These are phyloP conservation scores for Phataginus tetradactyla DNA, from an alignment of 2,797 vertebrate species.

Conservation along the genomic window DNA sequence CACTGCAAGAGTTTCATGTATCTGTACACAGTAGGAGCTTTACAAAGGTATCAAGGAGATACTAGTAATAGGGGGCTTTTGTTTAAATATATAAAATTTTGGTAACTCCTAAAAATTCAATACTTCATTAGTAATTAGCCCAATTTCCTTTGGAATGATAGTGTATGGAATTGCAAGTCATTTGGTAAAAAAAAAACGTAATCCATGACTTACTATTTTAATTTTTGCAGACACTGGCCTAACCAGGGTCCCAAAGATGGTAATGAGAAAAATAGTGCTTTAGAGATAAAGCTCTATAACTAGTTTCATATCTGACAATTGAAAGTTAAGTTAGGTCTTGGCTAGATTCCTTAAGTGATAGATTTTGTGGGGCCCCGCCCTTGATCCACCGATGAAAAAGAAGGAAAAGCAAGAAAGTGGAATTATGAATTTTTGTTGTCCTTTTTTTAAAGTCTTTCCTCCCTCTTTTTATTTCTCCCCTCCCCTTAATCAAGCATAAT, in stretches of 20 bases:
- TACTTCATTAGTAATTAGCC: background rate
- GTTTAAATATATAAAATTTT: background rate
- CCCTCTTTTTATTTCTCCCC: background rate
- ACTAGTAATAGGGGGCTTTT: background rate
- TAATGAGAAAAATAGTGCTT: background rate
- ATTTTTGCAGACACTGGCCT: background rate
- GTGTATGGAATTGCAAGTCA: background rate
- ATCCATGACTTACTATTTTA: background rate
- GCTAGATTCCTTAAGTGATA: background rate
- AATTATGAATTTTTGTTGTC: background rate
- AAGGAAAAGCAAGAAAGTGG: background rate
- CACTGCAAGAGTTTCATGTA: background rate
- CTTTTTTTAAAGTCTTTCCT: conserved; percentile 1
- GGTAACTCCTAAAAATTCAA: background rate
- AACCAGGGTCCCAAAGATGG: background rate
- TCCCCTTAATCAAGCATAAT: background rate
- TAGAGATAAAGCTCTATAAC: background rate
- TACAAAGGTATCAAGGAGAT: background rate
- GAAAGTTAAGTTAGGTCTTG: background rate
- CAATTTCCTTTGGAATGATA: background rate
- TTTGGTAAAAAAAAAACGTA: background rate
- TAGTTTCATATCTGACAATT: background rate
- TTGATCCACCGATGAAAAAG: background rate
- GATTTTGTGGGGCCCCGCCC: background rate
- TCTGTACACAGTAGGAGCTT: background rate